phyloP scores from a whole-genome alignment of 2,888 invertebrate species.

The Latrodectus hesperus region DNA sequence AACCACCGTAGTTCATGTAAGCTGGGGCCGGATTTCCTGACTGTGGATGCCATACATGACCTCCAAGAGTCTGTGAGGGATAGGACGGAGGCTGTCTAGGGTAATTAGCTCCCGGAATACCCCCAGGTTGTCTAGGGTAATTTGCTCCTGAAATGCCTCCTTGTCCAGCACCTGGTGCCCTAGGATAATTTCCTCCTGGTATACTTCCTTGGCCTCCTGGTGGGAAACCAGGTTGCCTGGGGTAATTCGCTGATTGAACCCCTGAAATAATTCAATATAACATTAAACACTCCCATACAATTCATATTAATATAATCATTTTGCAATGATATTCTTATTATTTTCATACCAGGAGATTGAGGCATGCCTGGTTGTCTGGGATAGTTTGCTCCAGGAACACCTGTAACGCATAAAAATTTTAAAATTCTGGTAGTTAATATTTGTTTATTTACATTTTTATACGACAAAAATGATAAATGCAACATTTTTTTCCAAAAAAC shows the following conservation, averaged over 20 bases:
- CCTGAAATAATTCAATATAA: too few relatives aligned
- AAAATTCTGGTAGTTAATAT: too few relatives aligned
- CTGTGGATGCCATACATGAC: constrained; percentile 46
- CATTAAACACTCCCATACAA: too few relatives aligned
- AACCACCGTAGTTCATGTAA: constrained; percentile 57
- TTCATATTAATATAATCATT: too few relatives aligned
- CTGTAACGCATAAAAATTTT: background rate
- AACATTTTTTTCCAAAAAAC: too few relatives aligned
- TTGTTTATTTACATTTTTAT: too few relatives aligned
- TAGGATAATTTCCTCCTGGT: constrained; percentile 22
- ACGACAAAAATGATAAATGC: too few relatives aligned
- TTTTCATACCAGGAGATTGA: background rate
- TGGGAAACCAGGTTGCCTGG: constrained; percentile 31
- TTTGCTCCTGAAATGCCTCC: background rate
- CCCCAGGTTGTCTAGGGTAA: constrained; percentile 34
- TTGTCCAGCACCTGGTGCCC: constrained; percentile 6
- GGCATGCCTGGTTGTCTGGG: constrained; percentile 12
- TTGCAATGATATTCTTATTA: too few relatives aligned
- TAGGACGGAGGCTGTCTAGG: constrained; percentile 16
- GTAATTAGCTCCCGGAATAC: constrained; percentile 27
- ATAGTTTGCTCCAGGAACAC: constrained; percentile 7
- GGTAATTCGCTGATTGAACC: constrained; percentile 10
- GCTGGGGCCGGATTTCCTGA: constrained; percentile 48
- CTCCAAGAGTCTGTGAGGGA: constrained; percentile 26
- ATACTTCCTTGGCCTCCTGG: constrained; percentile 4